These are phyloP conservation scores for Dendroctonus valens DNA, from an alignment of 1,140 invertebrate species.

Conservation along the genomic window DNA sequence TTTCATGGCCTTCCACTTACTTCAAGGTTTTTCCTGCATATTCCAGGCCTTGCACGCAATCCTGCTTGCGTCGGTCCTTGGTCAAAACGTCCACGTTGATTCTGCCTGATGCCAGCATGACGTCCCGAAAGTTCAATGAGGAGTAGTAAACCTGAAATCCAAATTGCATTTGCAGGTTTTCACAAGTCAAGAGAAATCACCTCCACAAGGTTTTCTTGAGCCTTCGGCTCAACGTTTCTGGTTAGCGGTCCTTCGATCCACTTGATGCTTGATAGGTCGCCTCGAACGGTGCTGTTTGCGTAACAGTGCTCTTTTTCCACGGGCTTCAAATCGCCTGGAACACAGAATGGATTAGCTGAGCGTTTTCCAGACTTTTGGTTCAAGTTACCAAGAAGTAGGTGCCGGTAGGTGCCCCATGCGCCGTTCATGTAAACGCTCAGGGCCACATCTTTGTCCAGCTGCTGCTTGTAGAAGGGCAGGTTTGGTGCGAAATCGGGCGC, in stretches of 20 bases:
- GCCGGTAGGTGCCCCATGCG: constrained; percentile 64
- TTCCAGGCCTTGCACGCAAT: constrained; percentile 73
- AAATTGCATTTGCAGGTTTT: neutral
- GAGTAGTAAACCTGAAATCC: constrained; percentile 59
- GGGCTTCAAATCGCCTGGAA: constrained; percentile 40
- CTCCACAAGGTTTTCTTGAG: neutral
- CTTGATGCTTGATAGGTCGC: constrained; percentile 79
- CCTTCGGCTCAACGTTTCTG: constrained; percentile 37
- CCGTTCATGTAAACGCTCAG: constrained; percentile 65
- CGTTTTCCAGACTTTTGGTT: neutral
- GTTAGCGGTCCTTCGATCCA: constrained; percentile 73
- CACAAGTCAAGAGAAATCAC: constrained; percentile 11
- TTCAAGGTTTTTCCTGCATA: constrained; percentile 59
- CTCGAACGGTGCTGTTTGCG: constrained; percentile 73
- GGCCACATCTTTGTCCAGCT: constrained; percentile 61
- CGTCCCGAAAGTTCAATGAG: constrained; percentile 73
- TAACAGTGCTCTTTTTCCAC: constrained; percentile 66
- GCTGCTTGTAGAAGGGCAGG: constrained; percentile 61
- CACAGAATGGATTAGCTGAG: neutral
- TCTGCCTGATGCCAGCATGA: constrained; percentile 76
- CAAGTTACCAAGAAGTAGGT: constrained; percentile 34
- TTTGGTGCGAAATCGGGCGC: constrained; percentile 65
- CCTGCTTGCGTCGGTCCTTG: constrained; percentile 57
- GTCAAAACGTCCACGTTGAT: constrained; percentile 62
- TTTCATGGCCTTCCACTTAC: constrained; percentile 25